Evolutionary conservation across 2,113 vertebrate genomes (phyloP).

Genomic region (Motacilla tschutschensis): DNA sequence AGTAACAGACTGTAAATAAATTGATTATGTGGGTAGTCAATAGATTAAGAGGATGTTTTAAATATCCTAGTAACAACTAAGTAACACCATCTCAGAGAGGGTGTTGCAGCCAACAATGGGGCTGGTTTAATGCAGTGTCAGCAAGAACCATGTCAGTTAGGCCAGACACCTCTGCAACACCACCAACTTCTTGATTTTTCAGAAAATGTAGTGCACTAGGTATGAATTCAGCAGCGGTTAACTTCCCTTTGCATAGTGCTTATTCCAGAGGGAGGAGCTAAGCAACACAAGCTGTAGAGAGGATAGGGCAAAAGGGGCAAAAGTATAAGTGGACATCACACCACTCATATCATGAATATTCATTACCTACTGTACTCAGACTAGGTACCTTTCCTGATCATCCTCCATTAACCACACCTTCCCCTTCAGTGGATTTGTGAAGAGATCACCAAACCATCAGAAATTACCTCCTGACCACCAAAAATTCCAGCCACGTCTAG

Average conservation of each 20-base stretch:
- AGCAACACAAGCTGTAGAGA: neutral
- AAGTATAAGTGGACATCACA: neutral
- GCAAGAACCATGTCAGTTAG: rapidly evolving
- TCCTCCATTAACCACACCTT: neutral
- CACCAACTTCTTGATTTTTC: neutral
- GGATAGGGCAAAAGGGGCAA: neutral
- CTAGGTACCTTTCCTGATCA: neutral
- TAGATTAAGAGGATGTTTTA: neutral
- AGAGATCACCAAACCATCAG: neutral
- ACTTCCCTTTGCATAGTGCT: neutral
- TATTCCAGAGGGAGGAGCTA: neutral
- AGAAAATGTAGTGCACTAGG: neutral
- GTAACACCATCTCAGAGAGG: neutral
- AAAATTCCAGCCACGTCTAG: rapidly evolving
- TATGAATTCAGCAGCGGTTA: neutral
- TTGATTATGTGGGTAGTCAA: neutral
- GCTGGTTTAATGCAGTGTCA: neutral
- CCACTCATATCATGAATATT: neutral
- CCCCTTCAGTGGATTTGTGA: neutral
- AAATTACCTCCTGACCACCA: neutral
- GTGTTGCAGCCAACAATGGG: neutral
- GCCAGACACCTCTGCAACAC: neutral
- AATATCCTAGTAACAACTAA: neutral
- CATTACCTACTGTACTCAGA: neutral
- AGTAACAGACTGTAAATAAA: slow-evolving; percentile 20